Conservation (phyloP, 2,888 invertebrate species). For the Lypha dubia region DNA sequence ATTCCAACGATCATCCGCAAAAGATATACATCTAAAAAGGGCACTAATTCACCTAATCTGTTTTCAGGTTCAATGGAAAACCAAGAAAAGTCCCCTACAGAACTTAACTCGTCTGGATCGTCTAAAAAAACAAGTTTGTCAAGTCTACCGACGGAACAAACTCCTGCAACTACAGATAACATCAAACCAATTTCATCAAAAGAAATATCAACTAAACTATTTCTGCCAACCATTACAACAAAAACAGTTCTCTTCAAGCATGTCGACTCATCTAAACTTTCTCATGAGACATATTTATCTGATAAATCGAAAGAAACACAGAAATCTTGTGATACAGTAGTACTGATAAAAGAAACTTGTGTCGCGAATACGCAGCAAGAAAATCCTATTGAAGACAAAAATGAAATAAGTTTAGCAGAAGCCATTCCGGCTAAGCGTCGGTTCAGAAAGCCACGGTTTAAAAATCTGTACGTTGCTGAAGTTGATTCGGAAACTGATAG, state of each 20-base stretch:
- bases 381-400: neutral
- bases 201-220: neutral
- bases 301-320: neutral
- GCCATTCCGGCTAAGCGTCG: conserved; percentile 23
- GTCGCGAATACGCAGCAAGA: neutral
- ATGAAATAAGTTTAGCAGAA: neutral
- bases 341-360: neutral
- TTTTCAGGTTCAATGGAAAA: neutral
- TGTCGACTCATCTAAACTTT: neutral
- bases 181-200: neutral
- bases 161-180: neutral
- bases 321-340: neutral
- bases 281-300: neutral
- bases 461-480: conserved; percentile 57
- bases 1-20: neutral
- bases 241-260: neutral
- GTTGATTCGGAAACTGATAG: conserved; percentile 55
- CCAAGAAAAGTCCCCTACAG: neutral
- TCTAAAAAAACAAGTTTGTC: neutral
- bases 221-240: neutral
- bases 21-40: conserved; percentile 2
- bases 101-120: neutral
- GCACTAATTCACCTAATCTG: neutral
- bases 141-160: neutral
- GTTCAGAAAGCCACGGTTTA: conserved; percentile 53